Evolutionary conservation across 2,888 invertebrate genomes (phyloP).

Genomic region (Trichogramma dendrolimi): DNA sequence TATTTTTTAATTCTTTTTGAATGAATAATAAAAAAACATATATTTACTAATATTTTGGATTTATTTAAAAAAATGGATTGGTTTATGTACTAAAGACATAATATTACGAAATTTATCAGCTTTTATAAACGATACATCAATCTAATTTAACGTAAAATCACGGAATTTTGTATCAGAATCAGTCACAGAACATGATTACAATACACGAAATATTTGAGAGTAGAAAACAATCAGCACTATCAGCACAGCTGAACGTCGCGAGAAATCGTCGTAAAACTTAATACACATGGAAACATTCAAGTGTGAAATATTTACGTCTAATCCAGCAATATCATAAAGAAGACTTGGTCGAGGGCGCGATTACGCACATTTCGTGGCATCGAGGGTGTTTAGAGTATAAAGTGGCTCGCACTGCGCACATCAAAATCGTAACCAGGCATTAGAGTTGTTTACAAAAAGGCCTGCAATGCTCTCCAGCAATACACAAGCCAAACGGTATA

Average conservation of each 20-base stretch:
- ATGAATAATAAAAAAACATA: background rate
- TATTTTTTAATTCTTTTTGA: background rate
- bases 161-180: too few relatives aligned
- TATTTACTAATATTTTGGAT: constrained; percentile 1
- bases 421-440: constrained; percentile 50
- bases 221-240: too few relatives aligned
- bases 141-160: too few relatives aligned
- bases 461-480: constrained; percentile 34
- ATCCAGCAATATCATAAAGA: constrained; percentile 54
- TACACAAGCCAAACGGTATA: background rate
- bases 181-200: too few relatives aligned
- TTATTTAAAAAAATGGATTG: background rate
- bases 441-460: constrained; percentile 52
- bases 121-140: too few relatives aligned
- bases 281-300: constrained; percentile 45
- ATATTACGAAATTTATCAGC: too few relatives aligned
- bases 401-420: constrained; percentile 22
- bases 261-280: constrained; percentile 46
- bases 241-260: constrained; percentile 9
- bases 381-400: too few relatives aligned
- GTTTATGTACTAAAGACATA: too few relatives aligned
- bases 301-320: constrained; percentile 52
- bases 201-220: too few relatives aligned
- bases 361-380: background rate
- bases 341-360: constrained; percentile 30